Percentiles rank a stretch among this genome's conserved stretches.
Evolutionary conservation across 1,140 invertebrate genomes (phyloP).

Genomic region (Caenorhabditis latens): DNA sequence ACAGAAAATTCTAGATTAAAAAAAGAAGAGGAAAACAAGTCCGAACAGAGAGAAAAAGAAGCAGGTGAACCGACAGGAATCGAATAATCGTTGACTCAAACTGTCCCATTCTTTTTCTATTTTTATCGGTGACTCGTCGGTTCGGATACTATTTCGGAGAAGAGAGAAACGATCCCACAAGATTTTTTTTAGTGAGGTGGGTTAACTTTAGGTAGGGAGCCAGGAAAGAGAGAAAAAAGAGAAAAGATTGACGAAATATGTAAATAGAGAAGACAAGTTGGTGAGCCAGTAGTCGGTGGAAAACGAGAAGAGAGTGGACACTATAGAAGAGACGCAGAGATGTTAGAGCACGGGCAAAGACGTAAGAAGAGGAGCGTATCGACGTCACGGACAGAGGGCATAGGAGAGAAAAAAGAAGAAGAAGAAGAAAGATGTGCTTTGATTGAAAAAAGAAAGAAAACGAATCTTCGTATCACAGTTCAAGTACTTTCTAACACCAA

Average conservation of each 20-base stretch:
- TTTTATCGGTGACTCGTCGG: not conserved
- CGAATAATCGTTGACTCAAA: not conserved
- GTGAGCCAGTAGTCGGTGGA: not conserved
- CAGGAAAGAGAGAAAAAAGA: slow-evolving; percentile 5
- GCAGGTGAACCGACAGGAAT: not conserved
- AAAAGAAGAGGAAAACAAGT: not conserved
- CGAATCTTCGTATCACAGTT: slow-evolving; percentile 20
- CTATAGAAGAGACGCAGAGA: slow-evolving; percentile 1
- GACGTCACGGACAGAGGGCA: slow-evolving; percentile 27
- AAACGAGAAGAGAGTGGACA: not conserved
- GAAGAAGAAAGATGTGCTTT: slow-evolving; percentile 29
- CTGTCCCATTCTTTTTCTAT: not conserved
- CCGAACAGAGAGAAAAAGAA: not conserved
- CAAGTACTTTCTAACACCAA: slow-evolving; percentile 16
- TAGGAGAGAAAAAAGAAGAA: not conserved
- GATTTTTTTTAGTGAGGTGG: not conserved
- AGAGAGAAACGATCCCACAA: not conserved
- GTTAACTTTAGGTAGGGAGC: not conserved
- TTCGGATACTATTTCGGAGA: slow-evolving; percentile 33
- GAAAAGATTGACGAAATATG: slow-evolving; percentile 48
- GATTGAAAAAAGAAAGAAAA: slow-evolving; percentile 9
- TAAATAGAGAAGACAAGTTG: slow-evolving; percentile 51
- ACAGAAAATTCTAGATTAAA: not conserved
- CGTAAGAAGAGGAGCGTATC: slow-evolving; percentile 47
- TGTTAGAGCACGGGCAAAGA: not conserved